Base-by-base conservation (phyloP, 2,888 invertebrate genomes). In the Nezara viridula region DNA sequence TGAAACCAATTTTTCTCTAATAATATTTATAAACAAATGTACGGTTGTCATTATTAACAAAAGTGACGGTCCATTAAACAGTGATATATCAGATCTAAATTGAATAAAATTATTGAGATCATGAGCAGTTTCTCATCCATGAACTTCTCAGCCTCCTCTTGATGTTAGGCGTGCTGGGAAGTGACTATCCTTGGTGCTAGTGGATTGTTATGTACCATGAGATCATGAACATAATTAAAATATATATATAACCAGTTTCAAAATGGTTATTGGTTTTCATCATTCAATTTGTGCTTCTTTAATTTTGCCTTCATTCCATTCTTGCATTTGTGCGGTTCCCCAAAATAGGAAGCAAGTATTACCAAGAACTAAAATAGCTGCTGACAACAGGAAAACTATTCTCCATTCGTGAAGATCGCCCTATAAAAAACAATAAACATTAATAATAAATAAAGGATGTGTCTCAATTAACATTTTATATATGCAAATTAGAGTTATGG, bases 301-400 rank as follows among this genome's bases (percentile, higher is more conserved):
- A 49, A 6, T 52, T 10, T 32, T 7, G 24, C 10, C 86, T 21
- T 50, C 21, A 49, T 88, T 77, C 88, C 88, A 88, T 37, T 77
- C 50, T 27, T 88, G 88, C 10, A 10, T 52, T 52, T 88, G 1
- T 4, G 16, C 40, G 16, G 52, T 50, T 19, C 88, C 88, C 81
- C 81, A 88, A n/a, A 88, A 50, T 16, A 88, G 40, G 40, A 85
- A 88, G 14, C 77, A 50, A 14, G 88, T 88, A 32, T 88, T 88
- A 0, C 81, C 88, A 0, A 88, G 14, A 37, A 27, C 49, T 14
- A 10, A n/a, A 14, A 88, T 32, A 73, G 47, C 32, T 55, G 85
- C 88, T 16, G 81, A 14, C 14, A 77, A 4, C 12, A 81, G 37
- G 27, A 88, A 88, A 37, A 88, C 88, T 24, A 85, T 52, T 47